Conservation (phyloP, 2,113 vertebrate genomes). For the Ariopsis seemanni region DNA sequence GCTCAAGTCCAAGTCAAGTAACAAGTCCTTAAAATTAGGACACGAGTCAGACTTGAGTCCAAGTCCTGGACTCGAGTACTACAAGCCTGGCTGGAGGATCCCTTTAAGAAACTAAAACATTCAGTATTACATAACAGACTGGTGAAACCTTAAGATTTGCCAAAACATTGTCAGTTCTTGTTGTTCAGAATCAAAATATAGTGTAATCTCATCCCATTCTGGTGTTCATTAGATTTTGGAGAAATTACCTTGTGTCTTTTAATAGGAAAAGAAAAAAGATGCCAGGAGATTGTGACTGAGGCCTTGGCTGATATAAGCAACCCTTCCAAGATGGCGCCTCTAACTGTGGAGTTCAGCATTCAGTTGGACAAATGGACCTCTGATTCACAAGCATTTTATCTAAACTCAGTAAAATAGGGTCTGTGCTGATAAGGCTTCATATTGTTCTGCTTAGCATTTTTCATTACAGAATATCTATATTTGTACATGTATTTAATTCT, state of each 20-base stretch:
- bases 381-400: background rate
- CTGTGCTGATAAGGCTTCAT: background rate
- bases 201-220: background rate
- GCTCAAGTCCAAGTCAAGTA: too few relatives aligned
- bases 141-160: background rate
- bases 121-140: background rate
- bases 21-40: too few relatives aligned
- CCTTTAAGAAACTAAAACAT: too few relatives aligned
- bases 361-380: conserved; percentile 71
- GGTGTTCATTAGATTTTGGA: background rate
- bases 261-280: conserved; percentile 65
- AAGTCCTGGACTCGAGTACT: too few relatives aligned
- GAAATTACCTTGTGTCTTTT: background rate
- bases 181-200: background rate
- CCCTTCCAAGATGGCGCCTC: conserved; percentile 39
- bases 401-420: background rate
- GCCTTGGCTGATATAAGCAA: background rate
- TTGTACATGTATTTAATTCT: too few relatives aligned
- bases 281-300: background rate
- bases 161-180: background rate
- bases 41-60: too few relatives aligned
- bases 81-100: too few relatives aligned
- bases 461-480: background rate
- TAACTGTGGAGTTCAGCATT: conserved; percentile 77
- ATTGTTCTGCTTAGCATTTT: background rate